Conservation (phyloP, 2,888 invertebrate genomes). For the Polia nebulosa region DNA sequence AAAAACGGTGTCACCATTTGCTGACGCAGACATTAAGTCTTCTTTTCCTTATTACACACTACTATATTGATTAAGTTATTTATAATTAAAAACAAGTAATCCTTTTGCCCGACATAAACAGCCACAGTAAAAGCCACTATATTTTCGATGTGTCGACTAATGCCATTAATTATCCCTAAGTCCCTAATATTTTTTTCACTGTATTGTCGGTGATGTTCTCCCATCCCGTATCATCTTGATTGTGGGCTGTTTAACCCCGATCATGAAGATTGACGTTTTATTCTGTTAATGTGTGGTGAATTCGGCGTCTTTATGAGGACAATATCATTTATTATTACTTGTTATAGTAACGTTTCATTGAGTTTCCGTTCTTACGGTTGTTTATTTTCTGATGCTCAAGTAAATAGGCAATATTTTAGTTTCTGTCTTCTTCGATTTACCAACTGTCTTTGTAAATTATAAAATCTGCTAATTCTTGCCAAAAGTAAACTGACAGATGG, state of each 20-base stretch:
- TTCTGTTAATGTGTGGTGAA: conserved; percentile 60
- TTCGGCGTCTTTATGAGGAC: conserved; percentile 36
- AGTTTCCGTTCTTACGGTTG: neutral
- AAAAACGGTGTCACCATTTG: neutral
- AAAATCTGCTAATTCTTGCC: neutral
- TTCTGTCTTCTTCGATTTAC: too few relatives aligned
- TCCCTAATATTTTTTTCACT: conserved; percentile 34
- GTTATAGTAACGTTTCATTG: conserved; percentile 6
- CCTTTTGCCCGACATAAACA: neutral
- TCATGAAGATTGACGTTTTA: conserved; percentile 85
- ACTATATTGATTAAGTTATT: neutral
- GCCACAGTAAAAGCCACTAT: neutral
- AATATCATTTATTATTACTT: conserved; percentile 46
- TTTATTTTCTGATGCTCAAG: neutral
- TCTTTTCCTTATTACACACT: neutral
- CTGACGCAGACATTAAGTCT: neutral
- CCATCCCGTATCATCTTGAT: conserved; percentile 84
- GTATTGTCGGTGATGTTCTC: conserved; percentile 60
- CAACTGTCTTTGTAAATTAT: neutral
- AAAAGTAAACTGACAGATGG: neutral
- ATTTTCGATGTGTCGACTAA: conserved; percentile 2
- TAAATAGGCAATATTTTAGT: too few relatives aligned
- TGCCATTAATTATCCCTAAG: conserved; percentile 44
- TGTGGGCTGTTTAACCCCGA: conserved; percentile 63
- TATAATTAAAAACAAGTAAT: neutral